Evolutionary conservation across 2,113 vertebrate genomes (phyloP).

Genomic region (Lanius ludovicianus): DNA sequence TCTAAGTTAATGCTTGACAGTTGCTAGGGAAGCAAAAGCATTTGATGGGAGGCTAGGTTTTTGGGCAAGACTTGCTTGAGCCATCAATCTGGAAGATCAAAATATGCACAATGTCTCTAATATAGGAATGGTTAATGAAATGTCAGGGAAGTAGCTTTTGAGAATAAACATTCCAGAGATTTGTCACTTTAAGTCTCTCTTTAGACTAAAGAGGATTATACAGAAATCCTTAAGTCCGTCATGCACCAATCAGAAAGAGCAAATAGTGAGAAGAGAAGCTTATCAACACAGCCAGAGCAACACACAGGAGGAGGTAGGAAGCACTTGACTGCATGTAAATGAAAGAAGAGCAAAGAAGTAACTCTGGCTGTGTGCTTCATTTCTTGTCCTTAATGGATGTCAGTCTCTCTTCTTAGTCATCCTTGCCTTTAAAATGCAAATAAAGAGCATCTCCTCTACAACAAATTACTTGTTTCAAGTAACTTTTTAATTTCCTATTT

Average conservation of each 20-base stretch:
- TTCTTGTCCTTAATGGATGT: background rate
- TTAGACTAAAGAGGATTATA: conserved; percentile 87
- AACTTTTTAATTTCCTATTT: conserved; percentile 2
- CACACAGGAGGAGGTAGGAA: conserved; percentile 23
- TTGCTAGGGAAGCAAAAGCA: background rate
- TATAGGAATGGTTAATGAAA: conserved; percentile 7
- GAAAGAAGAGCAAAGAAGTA: conserved; percentile 8
- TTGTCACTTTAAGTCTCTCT: conserved; percentile 73
- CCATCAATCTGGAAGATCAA: background rate
- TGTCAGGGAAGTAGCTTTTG: conserved; percentile 40
- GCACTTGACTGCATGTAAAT: conserved; percentile 39
- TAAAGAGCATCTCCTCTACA: conserved; percentile 13
- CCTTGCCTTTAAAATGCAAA: background rate
- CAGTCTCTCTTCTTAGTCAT: background rate
- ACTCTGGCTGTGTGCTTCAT: background rate
- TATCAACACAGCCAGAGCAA: conserved; percentile 57
- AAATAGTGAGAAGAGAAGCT: conserved; percentile 56
- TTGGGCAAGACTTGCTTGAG: background rate
- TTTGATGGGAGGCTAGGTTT: background rate
- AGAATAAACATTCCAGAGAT: conserved; percentile 62
- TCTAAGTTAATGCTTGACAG: background rate
- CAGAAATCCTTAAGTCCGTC: conserved; percentile 65
- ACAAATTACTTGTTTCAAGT: background rate
- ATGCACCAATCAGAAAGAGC: conserved; percentile 56
- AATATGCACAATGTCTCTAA: background rate